Percentiles rank a stretch among this genome's conserved stretches.
phyloP scores from a whole-genome alignment of 1,140 invertebrate genomes.

The Drosophila takahashii region DNA sequence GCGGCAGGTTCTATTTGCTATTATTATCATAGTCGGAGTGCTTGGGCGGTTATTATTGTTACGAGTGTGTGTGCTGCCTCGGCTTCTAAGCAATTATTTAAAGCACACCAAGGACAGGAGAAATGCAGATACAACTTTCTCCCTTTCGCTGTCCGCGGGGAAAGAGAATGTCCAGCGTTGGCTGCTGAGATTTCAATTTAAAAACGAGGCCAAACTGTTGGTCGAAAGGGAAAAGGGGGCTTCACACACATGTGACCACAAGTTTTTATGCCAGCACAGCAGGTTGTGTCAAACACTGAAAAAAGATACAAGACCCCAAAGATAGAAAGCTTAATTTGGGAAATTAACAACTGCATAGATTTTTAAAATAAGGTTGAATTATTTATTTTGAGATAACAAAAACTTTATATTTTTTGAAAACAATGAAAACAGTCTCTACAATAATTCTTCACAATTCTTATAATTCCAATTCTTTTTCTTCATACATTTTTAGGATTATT shows the following conservation, averaged over 20 bases:
- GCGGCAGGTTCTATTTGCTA: constrained; percentile 53
- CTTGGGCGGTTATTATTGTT: constrained; percentile 61
- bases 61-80: constrained; percentile 32
- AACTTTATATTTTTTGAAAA: too few relatives aligned
- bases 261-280: constrained; percentile 28
- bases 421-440: too few relatives aligned
- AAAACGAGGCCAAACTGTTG: constrained; percentile 43
- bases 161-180: neutral
- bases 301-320: neutral
- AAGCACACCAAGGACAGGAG: constrained; percentile 31
- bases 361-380: too few relatives aligned
- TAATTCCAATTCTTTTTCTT: too few relatives aligned
- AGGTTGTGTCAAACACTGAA: constrained; percentile 10
- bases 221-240: constrained; percentile 12
- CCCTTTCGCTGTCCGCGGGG: constrained; percentile 3
- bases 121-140: constrained; percentile 18
- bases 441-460: too few relatives aligned
- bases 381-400: too few relatives aligned
- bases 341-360: too few relatives aligned
- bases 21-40: constrained; percentile 54
- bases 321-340: too few relatives aligned
- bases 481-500: too few relatives aligned
- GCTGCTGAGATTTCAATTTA: constrained; percentile 51
- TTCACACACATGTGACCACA: constrained; percentile 16
- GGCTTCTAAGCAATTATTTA: constrained; percentile 75